Percentiles rank a stretch among this genome's conserved stretches.
Conservation (phyloP, 2,113 vertebrate genomes). For the Cromileptes altivelis region DNA sequence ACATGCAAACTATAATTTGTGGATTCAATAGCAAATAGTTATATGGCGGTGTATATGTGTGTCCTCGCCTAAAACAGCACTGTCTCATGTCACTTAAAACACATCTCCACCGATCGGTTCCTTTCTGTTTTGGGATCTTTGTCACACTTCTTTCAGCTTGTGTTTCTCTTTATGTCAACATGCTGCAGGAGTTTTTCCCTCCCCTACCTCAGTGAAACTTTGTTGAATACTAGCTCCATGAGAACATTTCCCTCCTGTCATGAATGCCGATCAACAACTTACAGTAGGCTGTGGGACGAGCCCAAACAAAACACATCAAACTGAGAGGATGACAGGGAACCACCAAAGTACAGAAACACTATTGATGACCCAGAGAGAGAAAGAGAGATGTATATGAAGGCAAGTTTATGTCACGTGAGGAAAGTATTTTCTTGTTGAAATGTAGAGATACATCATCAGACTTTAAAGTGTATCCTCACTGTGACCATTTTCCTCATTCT, state of each 20-base stretch:
- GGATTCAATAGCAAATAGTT: slow-evolving; percentile 49
- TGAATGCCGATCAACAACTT: slow-evolving; percentile 36
- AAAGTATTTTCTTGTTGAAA: not conserved
- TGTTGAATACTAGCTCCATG: slow-evolving; percentile 36
- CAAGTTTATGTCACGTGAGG: not conserved
- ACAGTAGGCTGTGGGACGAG: not conserved
- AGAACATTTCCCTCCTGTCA: slow-evolving; percentile 30
- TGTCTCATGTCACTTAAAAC: not conserved
- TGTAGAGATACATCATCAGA: not conserved
- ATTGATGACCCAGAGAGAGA: not conserved
- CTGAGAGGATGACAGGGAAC: not conserved
- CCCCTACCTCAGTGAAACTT: not conserved
- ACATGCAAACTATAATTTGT: not conserved
- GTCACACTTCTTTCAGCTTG: slow-evolving; percentile 27
- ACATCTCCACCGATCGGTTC: not conserved
- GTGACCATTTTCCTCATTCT: not conserved
- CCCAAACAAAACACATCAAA: slow-evolving; percentile 10
- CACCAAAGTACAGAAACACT: slow-evolving; percentile 1
- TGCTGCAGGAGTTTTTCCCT: not conserved
- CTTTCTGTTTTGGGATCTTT: not conserved
- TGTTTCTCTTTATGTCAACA: not conserved
- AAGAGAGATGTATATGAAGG: not conserved
- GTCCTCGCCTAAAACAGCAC: not conserved
- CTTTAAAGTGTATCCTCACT: not conserved
- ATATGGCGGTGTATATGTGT: not conserved